A percentile compares a stretch with the other conserved stretches of the same genome.
Evolutionary conservation across 2,797 vertebrate species (phyloP).

Genomic region (Australoheros facetus): DNA sequence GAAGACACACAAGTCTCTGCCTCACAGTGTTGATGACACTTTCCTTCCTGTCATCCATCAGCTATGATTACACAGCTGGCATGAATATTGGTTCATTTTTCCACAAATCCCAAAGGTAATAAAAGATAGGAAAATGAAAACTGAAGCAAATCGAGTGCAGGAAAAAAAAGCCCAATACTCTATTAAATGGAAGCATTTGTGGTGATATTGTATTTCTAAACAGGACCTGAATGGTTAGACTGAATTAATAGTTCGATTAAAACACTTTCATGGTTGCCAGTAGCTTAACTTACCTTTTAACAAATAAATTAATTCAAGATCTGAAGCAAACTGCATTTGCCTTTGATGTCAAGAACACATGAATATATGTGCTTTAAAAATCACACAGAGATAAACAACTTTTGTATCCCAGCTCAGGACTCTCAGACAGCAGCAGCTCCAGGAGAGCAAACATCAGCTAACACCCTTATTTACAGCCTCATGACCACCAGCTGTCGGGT

Average conservation of each 20-base stretch:
- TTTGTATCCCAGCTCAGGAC: neutral
- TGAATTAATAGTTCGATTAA: neutral
- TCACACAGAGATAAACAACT: neutral
- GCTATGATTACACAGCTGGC: conserved; percentile 30
- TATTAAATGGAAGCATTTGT: conserved; percentile 6
- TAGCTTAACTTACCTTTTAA: neutral
- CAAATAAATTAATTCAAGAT: conserved; percentile 6
- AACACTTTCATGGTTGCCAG: neutral
- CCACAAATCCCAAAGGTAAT: conserved; percentile 22
- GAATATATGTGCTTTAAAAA: neutral
- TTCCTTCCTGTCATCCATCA: conserved; percentile 47
- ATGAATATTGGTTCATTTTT: conserved; percentile 44
- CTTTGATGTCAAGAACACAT: neutral
- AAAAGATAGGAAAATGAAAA: neutral
- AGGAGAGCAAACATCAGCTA: conserved; percentile 8
- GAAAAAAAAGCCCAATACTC: conserved; percentile 13
- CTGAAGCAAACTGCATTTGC: neutral
- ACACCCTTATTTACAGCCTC: conserved; percentile 21
- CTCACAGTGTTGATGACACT: conserved; percentile 2
- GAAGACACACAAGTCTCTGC: conserved; percentile 9
- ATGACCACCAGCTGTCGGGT: conserved; percentile 12
- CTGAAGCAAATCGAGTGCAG: neutral
- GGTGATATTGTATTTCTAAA: conserved; percentile 11
- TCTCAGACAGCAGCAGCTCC: conserved; percentile 10
- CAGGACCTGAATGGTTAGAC: neutral